Percentiles rank a stretch among this genome's conserved stretches.
Conservation (phyloP, 1,140 invertebrate genomes). For the Sitobion miscanthi region DNA sequence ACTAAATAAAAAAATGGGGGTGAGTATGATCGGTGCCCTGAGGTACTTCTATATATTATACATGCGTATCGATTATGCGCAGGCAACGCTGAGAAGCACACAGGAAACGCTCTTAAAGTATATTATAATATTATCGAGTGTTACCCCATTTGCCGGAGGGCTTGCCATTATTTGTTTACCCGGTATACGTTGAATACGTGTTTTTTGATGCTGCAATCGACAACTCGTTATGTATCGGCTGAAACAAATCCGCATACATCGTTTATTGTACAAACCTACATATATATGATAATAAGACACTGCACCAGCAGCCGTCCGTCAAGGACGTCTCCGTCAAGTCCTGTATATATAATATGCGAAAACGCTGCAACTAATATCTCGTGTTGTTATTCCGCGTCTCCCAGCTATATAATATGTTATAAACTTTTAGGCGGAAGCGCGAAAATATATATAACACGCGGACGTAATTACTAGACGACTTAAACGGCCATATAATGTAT, state of each 20-base stretch:
- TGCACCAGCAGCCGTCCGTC: not conserved
- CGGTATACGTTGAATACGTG: not conserved
- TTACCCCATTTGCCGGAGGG: not conserved
- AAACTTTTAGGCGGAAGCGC: constrained; percentile 21
- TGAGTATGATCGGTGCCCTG: not conserved
- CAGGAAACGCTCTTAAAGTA: not conserved
- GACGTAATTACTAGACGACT: constrained; percentile 21
- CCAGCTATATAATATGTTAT: not conserved
- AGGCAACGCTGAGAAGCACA: not conserved
- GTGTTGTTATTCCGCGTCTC: not conserved
- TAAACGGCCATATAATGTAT: not conserved
- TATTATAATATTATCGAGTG: not conserved
- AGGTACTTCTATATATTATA: no score
- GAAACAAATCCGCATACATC: not conserved
- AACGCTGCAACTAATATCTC: not conserved
- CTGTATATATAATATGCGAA: not conserved
- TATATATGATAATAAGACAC: not conserved
- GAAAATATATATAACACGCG: not conserved
- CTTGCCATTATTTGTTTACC: not conserved
- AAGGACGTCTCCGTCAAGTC: constrained; percentile 1
- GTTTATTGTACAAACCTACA: not conserved
- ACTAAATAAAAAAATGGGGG: not conserved
- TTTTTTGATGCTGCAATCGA: not conserved
- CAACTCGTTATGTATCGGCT: not conserved
- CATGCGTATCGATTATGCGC: not conserved